phyloP scores from a whole-genome alignment of 2,888 invertebrate species.

The Tyria jacobaeae region DNA sequence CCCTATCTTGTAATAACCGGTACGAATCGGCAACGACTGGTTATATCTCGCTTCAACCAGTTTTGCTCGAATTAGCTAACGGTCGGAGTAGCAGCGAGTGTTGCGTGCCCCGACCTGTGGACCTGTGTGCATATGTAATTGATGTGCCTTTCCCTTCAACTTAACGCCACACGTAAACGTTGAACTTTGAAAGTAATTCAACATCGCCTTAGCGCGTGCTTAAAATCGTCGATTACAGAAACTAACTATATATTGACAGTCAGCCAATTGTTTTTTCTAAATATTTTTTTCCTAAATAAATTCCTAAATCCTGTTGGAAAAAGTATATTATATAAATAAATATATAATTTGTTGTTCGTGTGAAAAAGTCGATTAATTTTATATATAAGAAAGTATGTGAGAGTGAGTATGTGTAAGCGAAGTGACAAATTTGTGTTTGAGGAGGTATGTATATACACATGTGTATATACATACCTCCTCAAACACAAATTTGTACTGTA shows the following conservation, averaged over 20 bases:
- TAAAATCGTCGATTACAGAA: constrained; percentile 38
- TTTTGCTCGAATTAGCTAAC: constrained; percentile 58
- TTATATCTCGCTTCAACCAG: constrained; percentile 58
- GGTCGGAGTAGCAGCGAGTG: constrained; percentile 58
- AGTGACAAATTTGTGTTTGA: no score
- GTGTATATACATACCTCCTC: no score
- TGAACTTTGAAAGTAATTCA: constrained; percentile 51
- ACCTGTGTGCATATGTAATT: constrained; percentile 74
- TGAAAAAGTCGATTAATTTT: no score
- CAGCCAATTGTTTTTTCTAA: no score
- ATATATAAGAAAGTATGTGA: no score
- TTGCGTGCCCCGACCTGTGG: constrained; percentile 64
- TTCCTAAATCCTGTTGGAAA: no score
- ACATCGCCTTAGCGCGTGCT: constrained; percentile 45
- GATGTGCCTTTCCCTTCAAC: constrained; percentile 71
- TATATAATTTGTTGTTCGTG: no score
- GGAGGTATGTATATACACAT: no score
- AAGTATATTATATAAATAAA: no score
- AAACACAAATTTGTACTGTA: no score
- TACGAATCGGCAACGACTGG: constrained; percentile 55
- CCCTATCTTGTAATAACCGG: constrained; percentile 56
- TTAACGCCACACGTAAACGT: constrained; percentile 58
- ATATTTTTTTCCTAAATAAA: not conserved
- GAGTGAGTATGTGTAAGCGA: no score
- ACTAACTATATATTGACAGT: not conserved